These are phyloP conservation scores for Edolisoma coerulescens DNA, from an alignment of 2,113 vertebrate genomes.

Conservation along the genomic window DNA sequence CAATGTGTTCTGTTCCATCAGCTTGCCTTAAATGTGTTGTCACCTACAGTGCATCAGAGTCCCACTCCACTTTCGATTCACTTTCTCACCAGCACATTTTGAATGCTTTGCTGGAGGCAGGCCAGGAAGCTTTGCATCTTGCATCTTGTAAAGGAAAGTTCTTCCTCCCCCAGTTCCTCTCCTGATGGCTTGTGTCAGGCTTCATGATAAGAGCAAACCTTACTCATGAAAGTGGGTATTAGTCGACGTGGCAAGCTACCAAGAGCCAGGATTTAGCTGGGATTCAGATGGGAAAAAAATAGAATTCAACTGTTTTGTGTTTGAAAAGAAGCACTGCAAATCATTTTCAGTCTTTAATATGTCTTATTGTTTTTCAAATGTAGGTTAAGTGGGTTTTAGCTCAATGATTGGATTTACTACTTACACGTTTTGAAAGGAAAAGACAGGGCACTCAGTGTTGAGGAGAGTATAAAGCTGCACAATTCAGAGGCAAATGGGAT, in stretches of 20 bases:
- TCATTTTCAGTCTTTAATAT: background rate
- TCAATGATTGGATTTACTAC: background rate
- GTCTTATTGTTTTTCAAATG: background rate
- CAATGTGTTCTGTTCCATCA: background rate
- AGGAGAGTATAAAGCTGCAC: background rate
- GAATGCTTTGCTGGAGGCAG: background rate
- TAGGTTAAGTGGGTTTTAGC: background rate
- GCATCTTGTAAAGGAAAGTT: background rate
- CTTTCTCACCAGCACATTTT: background rate
- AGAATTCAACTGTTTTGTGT: background rate
- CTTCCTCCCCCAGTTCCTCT: background rate
- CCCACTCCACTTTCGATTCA: background rate
- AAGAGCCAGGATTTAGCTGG: background rate
- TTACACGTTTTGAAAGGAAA: background rate
- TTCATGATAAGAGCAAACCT: background rate
- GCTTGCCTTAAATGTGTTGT: background rate
- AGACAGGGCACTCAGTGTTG: background rate
- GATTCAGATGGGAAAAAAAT: background rate
- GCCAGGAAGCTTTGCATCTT: background rate
- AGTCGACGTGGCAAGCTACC: background rate
- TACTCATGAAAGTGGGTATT: background rate
- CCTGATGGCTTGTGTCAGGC: background rate
- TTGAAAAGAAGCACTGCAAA: background rate
- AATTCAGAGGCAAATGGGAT: background rate
- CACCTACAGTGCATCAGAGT: background rate